These are phyloP conservation scores for Pantherophis vulpinus DNA, from an alignment of 2,797 vertebrate species.

Conservation along the genomic window DNA sequence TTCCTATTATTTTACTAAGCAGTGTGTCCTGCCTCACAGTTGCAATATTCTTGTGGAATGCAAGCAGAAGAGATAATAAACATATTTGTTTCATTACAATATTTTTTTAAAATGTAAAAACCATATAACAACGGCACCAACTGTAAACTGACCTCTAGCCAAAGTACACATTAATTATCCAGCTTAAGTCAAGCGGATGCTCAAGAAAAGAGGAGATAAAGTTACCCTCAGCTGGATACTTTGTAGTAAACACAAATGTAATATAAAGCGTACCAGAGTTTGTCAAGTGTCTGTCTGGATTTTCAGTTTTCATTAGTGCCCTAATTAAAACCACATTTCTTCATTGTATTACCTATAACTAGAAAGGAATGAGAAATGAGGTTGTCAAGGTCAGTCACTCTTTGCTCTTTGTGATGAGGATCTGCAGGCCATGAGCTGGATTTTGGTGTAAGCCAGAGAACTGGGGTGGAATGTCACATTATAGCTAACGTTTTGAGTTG, in stretches of 20 bases:
- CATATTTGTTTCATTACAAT: constrained; percentile 70
- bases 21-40: constrained; percentile 44
- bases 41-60: constrained; percentile 56
- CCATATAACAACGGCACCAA: constrained; percentile 65
- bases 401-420: constrained; percentile 73
- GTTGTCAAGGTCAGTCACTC: constrained; percentile 75
- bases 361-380: constrained; percentile 82
- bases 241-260: constrained; percentile 84
- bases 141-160: constrained; percentile 79
- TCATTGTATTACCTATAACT: constrained; percentile 80
- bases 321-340: constrained; percentile 84
- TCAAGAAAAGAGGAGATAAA: constrained; percentile 73
- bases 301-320: constrained; percentile 83
- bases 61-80: constrained; percentile 70
- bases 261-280: constrained; percentile 80
- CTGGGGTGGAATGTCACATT: constrained; percentile 58
- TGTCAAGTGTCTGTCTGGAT: constrained; percentile 84
- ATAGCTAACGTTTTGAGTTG: constrained; percentile 70
- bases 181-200: constrained; percentile 79
- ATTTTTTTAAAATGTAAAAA: constrained; percentile 74
- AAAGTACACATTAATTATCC: constrained; percentile 84
- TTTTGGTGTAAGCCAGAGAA: constrained; percentile 74
- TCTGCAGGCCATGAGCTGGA: constrained; percentile 75
- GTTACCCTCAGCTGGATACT: constrained; percentile 83
- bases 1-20: constrained; percentile 33